Evolutionary conservation across 2,888 invertebrate species (phyloP), one percentile per base, ranked within the genome.

Genomic region (Ischnura elegans): DNA sequence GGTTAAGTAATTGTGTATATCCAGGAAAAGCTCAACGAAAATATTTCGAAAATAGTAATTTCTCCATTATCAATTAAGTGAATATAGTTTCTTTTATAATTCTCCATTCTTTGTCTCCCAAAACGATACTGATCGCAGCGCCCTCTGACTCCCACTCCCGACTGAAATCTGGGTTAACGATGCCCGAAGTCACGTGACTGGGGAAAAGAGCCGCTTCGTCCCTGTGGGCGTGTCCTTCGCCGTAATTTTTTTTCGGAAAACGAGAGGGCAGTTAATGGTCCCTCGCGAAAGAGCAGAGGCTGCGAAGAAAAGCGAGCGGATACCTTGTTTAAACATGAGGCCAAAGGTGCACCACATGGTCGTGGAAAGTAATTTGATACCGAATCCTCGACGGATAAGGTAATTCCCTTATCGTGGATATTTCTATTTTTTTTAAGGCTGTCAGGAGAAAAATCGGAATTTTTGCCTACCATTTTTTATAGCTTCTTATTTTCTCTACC

Each of bases 151-250:
- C 76, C 76, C 76, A 36, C 36, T 76, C 36, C 76, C 36, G 29
- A 16, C 36, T 8, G 36, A 76, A 76, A 76, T 86, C 86, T 86
- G 36, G 86, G 86, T 86, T 86, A 86, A 86, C 86, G 86, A 43
- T n/a, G 45, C n/a, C 45, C 43, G 25, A 21, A 61, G 61, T 61
- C 61, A 61, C 61, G 61, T 51, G 51, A 25, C 29, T 13, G n/a
- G 76, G 76, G 36, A 6, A 66, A 16, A 76, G 36, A 36, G 13
- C 29, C 13, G 29, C 8, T 36, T 36, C 21, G 25, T 6, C n/a
- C 61, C 8, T 25, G 5, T n/a, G 25, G 25, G 61, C n/a, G 61
- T 61, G 61, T 61, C 61, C 61, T 61, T 61, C 76, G 2, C 1
- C 3, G n/a, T 36, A 0, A 13, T 76, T 76, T 76, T 76, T 76